Evolutionary conservation across 2,113 vertebrate species (phyloP), one percentile per base, ranked within the genome.

Genomic region (Edolisoma coerulescens): DNA sequence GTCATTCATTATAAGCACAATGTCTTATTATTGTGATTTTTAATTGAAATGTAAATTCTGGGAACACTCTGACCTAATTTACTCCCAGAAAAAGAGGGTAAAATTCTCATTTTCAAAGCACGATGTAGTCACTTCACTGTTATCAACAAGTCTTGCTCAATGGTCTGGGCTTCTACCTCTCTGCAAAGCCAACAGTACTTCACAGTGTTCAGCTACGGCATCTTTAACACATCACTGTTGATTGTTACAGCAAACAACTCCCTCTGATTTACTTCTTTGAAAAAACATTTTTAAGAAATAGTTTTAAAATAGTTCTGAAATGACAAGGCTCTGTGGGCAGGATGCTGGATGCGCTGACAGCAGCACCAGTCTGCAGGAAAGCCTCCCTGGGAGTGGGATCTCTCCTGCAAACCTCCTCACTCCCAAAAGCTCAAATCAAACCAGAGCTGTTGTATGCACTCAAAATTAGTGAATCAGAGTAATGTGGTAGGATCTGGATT

Each of bases 11-110:
- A 97, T 98, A 98, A 97, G 98, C 98, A 99, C 99, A 99, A 99
- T 99, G 99, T 98, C 97, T 99, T 99, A 98, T 99, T 99, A 99
- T 99, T 98, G 98, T 98, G 98, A 99, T 98, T 98, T 98, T 99
- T 99, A 99, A 99, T 99, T 99, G 98, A 99, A 99, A 99, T 99
- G 99, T 99, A 99, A 99, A 99, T 99, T 99, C 98, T 98, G 98
- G 98, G 98, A 99, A 98, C 98, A 98, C 98, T 98, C 96, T 99
- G 98, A 99, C 98, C 98, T 98, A 98, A 98, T 98, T 99, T 98
- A 98, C 97, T 98, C 95, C 93, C 96, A 98, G 96, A 96, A 97
- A 98, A 98, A 96, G 98, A 98, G 97, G 98, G 97, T 97, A 98
- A 98, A 98, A 98, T 98, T 98, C 98, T 99, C 98, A 98, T 98